Evolutionary conservation across 2,888 invertebrate genomes (phyloP).

Genomic region (Tachina lurida): DNA sequence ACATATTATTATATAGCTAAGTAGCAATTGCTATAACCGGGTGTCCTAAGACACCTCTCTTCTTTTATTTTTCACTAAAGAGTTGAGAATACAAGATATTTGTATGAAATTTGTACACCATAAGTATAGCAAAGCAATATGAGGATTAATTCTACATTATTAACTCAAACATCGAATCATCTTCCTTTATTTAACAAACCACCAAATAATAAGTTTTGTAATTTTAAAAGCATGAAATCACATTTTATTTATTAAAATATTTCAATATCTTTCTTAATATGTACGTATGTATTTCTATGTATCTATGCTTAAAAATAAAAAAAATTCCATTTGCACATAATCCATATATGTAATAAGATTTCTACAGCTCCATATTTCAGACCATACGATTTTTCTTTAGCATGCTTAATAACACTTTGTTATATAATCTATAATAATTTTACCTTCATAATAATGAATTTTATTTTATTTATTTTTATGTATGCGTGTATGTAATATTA

Average conservation of each 20-base stretch:
- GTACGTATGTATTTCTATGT: neutral
- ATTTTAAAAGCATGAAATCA: slow-evolving; percentile 66
- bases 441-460: slow-evolving; percentile 15
- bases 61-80: too few species aligned
- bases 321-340: slow-evolving; percentile 62
- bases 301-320: slow-evolving; percentile 46
- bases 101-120: too few species aligned
- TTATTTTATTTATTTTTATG: slow-evolving; percentile 7
- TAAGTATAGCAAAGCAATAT: too few species aligned
- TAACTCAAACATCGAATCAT: neutral
- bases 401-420: slow-evolving; percentile 33
- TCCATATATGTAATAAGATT: slow-evolving; percentile 40
- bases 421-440: slow-evolving; percentile 30
- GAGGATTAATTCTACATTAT: too few species aligned
- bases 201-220: neutral
- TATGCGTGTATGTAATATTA: slow-evolving; percentile 7
- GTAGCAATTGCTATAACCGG: too few species aligned
- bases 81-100: too few species aligned
- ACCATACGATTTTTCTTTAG: slow-evolving; percentile 59
- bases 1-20: too few species aligned
- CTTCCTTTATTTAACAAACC: neutral
- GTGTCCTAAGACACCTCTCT: too few species aligned
- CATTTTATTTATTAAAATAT: slow-evolving; percentile 68
- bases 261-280: slow-evolving; percentile 22
- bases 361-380: slow-evolving; percentile 66